Base-by-base conservation (phyloP, 2,113 vertebrate species). In the Melanerpes aurifrons region DNA sequence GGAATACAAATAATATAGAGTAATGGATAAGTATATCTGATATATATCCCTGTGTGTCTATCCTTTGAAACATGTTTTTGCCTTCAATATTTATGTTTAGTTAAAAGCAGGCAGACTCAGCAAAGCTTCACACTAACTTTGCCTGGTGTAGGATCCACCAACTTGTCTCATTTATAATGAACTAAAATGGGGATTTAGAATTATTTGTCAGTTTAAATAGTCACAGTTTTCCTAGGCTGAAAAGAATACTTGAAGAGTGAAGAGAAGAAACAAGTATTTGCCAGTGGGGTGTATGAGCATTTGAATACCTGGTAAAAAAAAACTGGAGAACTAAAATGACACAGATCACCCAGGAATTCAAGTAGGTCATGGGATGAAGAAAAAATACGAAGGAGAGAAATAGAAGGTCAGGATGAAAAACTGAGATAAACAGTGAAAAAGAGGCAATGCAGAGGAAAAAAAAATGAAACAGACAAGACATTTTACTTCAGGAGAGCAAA, bases 191-290 rank as follows among this genome's bases (percentile, higher is more conserved):
- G 15, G 26, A 68, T 3, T 8, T 69, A 12, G 5, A 25, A 12
- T 48, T 64, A 24, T 64, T 32, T 7, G 10, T 75, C 37, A 54
- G 7, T 2, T n/a, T 62, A 58, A 86, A 66, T 6, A 87, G 12
- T 7, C 26, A 58, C 13, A 18, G 0, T 25, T 7, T 50, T n/a
- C 19, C 28, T 15, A 15, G 4, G 24, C 47, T 72, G 22, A 62
- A 26, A 20, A 16, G 1, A 4, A 21, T 8, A n/a, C 8, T 28
- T 26, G 6, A 69, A 75, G 18, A 25, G 5, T 1, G 0, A 1
- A 21, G 29, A 77, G 4, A 3, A 63, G 11, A 86, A 53, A 7
- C 9, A 37, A 10, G 5, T 2, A 3, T 76, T 59, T 62, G 1
- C 3, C n/a, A 24, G 12, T 28, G 22, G 5, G 17, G 15, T 59